phyloP scores from a whole-genome alignment of 2,113 vertebrate genomes.

The Seriola aureovittata region DNA sequence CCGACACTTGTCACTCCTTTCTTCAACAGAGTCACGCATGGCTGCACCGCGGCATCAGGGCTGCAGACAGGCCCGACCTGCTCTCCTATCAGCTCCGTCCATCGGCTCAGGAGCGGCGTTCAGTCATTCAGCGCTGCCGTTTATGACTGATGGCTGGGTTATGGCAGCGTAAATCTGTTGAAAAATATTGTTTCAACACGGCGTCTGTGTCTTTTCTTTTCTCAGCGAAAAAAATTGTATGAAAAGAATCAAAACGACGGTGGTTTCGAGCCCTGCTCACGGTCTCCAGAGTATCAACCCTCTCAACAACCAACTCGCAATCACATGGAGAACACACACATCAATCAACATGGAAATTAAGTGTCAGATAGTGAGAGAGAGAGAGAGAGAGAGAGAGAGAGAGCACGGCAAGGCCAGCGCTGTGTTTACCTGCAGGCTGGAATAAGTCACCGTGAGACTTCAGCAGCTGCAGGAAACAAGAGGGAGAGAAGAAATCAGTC shows the following conservation, averaged over 20 bases:
- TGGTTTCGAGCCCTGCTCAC: neutral
- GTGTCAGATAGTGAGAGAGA: conserved; percentile 4
- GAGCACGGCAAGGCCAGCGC: neutral
- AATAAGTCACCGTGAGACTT: neutral
- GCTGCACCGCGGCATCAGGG: conserved; percentile 14
- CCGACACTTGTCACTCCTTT: conserved; percentile 40
- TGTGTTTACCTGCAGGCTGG: conserved; percentile 53
- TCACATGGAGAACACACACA: neutral
- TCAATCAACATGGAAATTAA: conserved; percentile 20
- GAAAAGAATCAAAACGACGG: neutral
- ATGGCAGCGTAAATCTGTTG: neutral
- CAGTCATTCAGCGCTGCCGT: neutral
- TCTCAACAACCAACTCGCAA: too few species aligned
- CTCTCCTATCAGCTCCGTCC: conserved; percentile 24
- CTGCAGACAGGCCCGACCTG: conserved; percentile 45
- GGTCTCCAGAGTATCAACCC: neutral
- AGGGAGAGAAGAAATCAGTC: neutral
- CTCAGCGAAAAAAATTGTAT: neutral
- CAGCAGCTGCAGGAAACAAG: conserved; percentile 3
- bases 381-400: conserved; percentile 3
- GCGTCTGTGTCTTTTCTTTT: neutral
- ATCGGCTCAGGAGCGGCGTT: neutral
- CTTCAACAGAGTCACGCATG: conserved; percentile 60
- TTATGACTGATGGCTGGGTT: neutral
- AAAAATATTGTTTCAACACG: neutral